Conservation (phyloP, 2,888 invertebrate species). For the Cylindroiulus punctatus region DNA sequence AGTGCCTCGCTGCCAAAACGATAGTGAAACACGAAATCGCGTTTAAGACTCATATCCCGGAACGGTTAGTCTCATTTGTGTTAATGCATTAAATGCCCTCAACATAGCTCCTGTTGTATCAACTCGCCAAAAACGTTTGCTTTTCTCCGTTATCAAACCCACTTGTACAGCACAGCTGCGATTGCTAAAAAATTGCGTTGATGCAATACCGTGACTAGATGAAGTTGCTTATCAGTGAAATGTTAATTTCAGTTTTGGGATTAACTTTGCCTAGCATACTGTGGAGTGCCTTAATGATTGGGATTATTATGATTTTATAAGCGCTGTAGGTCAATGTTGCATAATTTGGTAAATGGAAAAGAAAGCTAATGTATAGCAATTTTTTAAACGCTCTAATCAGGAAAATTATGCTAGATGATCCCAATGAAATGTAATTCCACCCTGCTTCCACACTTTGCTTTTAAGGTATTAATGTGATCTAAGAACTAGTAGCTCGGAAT, state of each 20-base stretch:
- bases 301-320: background rate
- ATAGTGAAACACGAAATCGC: constrained; percentile 68
- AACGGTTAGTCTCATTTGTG: constrained; percentile 63
- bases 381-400: background rate
- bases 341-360: background rate
- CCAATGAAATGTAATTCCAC: background rate
- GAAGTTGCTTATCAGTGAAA: background rate
- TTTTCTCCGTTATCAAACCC: background rate
- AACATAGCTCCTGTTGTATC: background rate
- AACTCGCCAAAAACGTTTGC: background rate
- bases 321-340: background rate
- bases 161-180: background rate
- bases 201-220: constrained; percentile 5
- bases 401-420: background rate
- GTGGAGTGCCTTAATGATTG: constrained; percentile 30
- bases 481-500: background rate
- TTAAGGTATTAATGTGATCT: background rate
- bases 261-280: background rate
- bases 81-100: constrained; percentile 61
- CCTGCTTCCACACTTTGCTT: background rate
- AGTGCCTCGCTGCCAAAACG: constrained; percentile 85
- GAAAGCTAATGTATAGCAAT: background rate
- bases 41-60: constrained; percentile 62
- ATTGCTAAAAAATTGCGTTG: background rate
- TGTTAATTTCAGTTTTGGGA: background rate